Percentiles rank a stretch among this genome's conserved stretches.
phyloP scores from a whole-genome alignment of 2,888 invertebrate species.

The Drosophila infuscata region DNA sequence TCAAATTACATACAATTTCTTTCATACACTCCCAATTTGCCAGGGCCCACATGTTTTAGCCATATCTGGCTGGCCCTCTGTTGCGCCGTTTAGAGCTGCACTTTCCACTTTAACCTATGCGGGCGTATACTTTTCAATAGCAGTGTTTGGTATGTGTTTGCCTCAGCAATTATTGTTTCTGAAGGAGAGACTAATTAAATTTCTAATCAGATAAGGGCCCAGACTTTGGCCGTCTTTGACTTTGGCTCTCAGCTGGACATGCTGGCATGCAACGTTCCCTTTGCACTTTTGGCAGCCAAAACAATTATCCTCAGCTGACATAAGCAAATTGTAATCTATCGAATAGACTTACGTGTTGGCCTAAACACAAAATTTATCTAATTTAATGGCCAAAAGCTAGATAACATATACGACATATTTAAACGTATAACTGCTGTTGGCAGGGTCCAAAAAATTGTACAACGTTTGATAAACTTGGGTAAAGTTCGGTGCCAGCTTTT shows the following conservation, averaged over 20 bases:
- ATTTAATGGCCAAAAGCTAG: background rate
- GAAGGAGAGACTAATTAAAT: conserved; percentile 61
- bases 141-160: conserved; percentile 16
- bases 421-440: background rate
- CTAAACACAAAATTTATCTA: background rate
- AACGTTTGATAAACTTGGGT: background rate
- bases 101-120: conserved; percentile 11
- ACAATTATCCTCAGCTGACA: conserved; percentile 16
- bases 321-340: background rate
- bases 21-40: conserved; percentile 39
- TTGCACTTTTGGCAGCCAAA: conserved; percentile 29
- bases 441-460: background rate
- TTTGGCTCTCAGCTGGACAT: conserved; percentile 14
- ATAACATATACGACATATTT: background rate
- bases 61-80: conserved; percentile 23
- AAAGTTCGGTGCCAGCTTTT: background rate
- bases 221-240: conserved; percentile 31
- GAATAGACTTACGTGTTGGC: background rate
- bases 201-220: conserved; percentile 71
- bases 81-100: conserved; percentile 38
- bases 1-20: conserved; percentile 75
- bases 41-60: conserved; percentile 21
- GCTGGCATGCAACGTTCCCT: conserved; percentile 3
- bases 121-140: conserved; percentile 12
- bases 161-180: conserved; percentile 67